Evolutionary conservation across 2,888 invertebrate species (phyloP).

Genomic region (Dusona sp.): DNA sequence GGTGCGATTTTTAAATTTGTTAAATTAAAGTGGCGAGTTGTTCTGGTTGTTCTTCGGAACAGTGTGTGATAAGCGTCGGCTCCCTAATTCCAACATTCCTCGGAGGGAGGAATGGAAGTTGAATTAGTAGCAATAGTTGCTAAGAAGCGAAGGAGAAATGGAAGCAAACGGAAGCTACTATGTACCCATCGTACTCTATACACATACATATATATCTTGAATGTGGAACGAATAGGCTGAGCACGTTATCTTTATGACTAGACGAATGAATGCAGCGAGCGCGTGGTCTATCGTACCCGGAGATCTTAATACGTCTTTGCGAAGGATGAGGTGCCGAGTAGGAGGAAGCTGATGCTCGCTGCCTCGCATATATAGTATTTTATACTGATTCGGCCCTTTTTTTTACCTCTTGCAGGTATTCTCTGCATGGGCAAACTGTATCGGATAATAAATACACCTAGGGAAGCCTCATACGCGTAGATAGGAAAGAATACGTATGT

Average conservation of each 20-base stretch:
- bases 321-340: conserved; percentile 48
- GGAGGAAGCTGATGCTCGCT: conserved; percentile 45
- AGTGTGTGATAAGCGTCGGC: background rate
- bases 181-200: conserved; percentile 31
- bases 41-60: background rate
- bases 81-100: background rate
- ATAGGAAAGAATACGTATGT: conserved; percentile 1
- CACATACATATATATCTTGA: conserved; percentile 53
- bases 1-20: background rate
- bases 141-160: conserved; percentile 56
- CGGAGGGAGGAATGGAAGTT: background rate
- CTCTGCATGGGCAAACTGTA: background rate
- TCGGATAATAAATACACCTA: background rate
- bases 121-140: conserved; percentile 52
- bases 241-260: conserved; percentile 76
- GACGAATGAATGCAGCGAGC: conserved; percentile 67
- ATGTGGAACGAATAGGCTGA: conserved; percentile 72
- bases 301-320: conserved; percentile 78
- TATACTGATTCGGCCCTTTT: background rate
- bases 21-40: background rate
- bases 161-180: conserved; percentile 58
- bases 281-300: conserved; percentile 74
- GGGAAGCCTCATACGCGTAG: background rate
- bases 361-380: conserved; percentile 12
- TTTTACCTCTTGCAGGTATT: conserved; percentile 17